Conservation (phyloP, 2,113 vertebrate species). For the Rhipidura dahli region DNA sequence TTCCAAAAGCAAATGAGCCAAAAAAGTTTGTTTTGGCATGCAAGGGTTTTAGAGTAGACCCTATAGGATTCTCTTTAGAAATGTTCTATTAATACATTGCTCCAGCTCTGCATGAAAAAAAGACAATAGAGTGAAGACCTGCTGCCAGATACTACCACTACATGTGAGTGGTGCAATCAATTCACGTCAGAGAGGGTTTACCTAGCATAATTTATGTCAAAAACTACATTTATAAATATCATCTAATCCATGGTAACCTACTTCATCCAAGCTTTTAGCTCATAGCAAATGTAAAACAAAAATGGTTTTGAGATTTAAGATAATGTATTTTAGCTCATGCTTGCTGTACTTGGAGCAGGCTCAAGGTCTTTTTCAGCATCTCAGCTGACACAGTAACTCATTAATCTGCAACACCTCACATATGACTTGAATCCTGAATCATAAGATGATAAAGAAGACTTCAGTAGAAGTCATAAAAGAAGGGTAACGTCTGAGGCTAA, state of each 20-base stretch:
- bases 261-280: not conserved
- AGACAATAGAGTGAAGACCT: not conserved
- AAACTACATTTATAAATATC: not conserved
- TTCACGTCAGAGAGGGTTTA: not conserved
- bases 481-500: not conserved
- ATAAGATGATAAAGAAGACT: not conserved
- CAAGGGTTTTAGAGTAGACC: not conserved
- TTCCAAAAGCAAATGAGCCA: not conserved
- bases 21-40: not conserved
- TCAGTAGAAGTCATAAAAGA: not conserved
- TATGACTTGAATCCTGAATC: not conserved
- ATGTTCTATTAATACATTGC: not conserved
- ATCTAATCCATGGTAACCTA: not conserved
- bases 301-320: not conserved
- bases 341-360: not conserved
- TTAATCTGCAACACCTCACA: not conserved
- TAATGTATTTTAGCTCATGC: not conserved
- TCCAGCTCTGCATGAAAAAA: not conserved
- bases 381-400: not conserved
- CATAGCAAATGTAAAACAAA: not conserved
- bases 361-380: not conserved
- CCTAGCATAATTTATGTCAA: not conserved
- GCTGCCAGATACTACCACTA: not conserved
- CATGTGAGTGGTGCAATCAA: accelerated
- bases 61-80: not conserved